A percentile compares a stretch with the other conserved stretches of the same genome.
Conservation (phyloP, 2,888 invertebrate genomes). For the Pristionchus fissidentatus region DNA sequence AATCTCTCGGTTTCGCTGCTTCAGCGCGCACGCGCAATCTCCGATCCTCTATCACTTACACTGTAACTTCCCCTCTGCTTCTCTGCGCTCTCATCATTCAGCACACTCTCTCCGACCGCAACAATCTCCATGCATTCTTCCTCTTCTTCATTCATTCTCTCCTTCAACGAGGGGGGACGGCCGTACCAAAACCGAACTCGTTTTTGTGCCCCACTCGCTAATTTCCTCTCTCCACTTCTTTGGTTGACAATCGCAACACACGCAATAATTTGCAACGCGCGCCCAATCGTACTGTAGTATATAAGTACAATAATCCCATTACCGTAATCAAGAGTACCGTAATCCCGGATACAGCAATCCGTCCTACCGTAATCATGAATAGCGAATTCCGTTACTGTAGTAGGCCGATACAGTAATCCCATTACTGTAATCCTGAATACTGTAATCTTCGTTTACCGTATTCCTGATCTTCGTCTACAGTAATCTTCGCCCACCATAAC, state of each 20-base stretch:
- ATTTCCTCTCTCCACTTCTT: neutral
- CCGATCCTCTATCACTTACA: neutral
- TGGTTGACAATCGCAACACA: too few species aligned
- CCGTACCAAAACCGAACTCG: neutral
- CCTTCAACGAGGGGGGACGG: neutral
- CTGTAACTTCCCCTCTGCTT: neutral
- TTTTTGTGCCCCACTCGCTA: neutral
- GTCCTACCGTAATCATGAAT: slow-evolving; percentile 1
- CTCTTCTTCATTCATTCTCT: slow-evolving; percentile 25
- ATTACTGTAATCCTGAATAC: neutral
- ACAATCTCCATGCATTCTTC: neutral
- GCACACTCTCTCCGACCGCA: neutral
- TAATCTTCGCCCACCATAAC: neutral
- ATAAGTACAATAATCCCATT: neutral
- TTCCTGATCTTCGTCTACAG: neutral
- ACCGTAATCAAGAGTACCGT: neutral
- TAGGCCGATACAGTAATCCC: neutral
- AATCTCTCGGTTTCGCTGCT: neutral
- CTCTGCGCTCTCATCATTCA: neutral
- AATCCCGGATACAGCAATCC: neutral
- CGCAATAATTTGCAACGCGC: too few species aligned
- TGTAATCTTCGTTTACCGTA: neutral
- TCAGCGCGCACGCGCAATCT: neutral
- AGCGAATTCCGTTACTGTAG: neutral
- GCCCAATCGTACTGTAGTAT: neutral